Evolutionary conservation across 2,797 vertebrate genomes (phyloP), one percentile per base, ranked within the genome.

Genomic region (Myotis planiceps): DNA sequence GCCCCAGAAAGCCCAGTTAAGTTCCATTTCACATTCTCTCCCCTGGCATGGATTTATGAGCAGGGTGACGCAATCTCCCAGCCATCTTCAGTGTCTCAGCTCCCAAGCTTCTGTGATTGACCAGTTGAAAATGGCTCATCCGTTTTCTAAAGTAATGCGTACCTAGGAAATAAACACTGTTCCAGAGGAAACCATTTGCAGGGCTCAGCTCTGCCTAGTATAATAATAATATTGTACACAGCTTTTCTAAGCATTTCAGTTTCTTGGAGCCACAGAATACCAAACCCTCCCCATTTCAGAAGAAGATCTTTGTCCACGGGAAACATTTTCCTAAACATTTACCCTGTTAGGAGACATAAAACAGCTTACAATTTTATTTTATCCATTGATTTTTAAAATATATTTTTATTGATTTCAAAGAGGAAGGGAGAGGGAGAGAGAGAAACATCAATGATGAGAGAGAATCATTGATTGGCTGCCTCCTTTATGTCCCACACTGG

Each of bases 151-250:
- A 83, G 85, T 90, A 92, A 95, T 49, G 51, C 29, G 34, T 29
- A 39, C 85, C 75, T 68, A 69, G 58, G 49, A 92, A 91, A 93
- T 81, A 97, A 86, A 75, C 29, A 90, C 63, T 81, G 29, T 34
- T 91, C 60, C 83, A 89, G 87, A 94, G 82, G 45, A 69, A 91
- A 91, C 19, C 16, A 37, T 74, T 80, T 45, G 15, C 37, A 90
- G 49, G 90, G 58, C 68, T 71, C n/a, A 78, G 83, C 32, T 37
- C 68, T n/a, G 23, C 51, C 37, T 60, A 47, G 58, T 60, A 66
- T 42, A 71, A 75, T 66, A 45, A 84, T 72, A 88, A 93, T 78
- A 58, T 19, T 69, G 96, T 78, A 82, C 49, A 89, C 79, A 94
- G 65, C 74, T 94, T 92, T 78, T 39, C 34, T 89, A 88, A 88